Evolutionary conservation across 2,797 vertebrate genomes (phyloP), one percentile per base, ranked within the genome.

Genomic region (Vultur gryphus): DNA sequence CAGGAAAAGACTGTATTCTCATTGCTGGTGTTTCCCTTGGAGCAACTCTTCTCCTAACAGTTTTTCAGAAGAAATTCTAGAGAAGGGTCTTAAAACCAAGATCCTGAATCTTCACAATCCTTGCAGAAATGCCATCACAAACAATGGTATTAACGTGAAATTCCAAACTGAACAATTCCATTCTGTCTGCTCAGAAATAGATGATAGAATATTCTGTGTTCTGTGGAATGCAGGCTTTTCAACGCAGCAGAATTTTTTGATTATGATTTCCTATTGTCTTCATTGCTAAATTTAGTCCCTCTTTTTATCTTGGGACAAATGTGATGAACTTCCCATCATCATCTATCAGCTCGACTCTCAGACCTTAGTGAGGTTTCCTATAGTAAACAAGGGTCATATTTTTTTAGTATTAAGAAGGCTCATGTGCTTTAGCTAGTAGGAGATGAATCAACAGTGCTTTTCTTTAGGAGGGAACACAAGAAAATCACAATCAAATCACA

Each of bases 331-430:
- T 57, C 11, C 15, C 13, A 20, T 15, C 43, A 5, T 7, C 13
- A 5, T 2, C 64, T 83, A 5, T 2, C 58, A 73, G 88, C 41
- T 57, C 51, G 37, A 16, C n/a, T 13, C 37, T 11, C 58, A n/a
- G 64, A 15, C 37, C 31, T 11, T 4, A 5, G 9, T 0, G 28
- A n/a, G 29, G 17, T 8, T 88, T 48, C 25, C 55, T 54, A 7
- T 2, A 11, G 23, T 10, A 44, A 62, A 46, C 10, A n/a, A 41
- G 1, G 1, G 1, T 1, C 21, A 7, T 24, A 1, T 0, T 4
- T 26, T 72, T 39, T 25, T 24, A 5, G 3, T 9, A 4, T 35
- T 23, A 2, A n/a, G 49, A 29, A 14, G 16, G 8, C 15, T 66
- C 7, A 1, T 4, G 29, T 24, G 11, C 37, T 66, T 13, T 20